These are phyloP conservation scores for Bombus balteatus DNA, from an alignment of 1,140 invertebrate species.

Conservation along the genomic window DNA sequence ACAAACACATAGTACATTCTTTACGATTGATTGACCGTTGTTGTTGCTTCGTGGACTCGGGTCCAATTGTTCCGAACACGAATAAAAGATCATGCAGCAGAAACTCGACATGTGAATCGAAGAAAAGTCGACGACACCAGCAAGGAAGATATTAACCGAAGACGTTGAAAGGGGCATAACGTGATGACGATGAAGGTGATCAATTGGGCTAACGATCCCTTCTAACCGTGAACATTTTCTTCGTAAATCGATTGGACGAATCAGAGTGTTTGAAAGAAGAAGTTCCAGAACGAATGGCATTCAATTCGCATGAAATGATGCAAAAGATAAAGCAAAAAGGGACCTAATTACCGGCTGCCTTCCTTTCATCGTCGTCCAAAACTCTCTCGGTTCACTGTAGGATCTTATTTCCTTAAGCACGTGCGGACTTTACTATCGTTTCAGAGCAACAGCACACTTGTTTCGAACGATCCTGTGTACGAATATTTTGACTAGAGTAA, in stretches of 20 bases:
- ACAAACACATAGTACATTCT: neutral
- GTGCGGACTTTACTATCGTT: neutral
- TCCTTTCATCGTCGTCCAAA: slow-evolving; percentile 17
- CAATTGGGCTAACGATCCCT: neutral
- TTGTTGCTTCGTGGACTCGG: neutral
- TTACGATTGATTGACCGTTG: slow-evolving; percentile 6
- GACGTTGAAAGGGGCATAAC: neutral
- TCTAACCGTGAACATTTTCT: neutral
- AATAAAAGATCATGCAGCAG: neutral
- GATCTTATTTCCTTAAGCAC: neutral
- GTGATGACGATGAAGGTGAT: too few species aligned
- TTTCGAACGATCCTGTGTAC: neutral
- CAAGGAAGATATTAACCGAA: neutral
- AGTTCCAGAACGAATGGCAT: neutral
- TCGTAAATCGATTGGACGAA: neutral
- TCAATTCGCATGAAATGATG: neutral
- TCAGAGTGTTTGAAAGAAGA: neutral
- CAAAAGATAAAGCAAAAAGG: neutral
- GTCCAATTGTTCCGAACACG: neutral
- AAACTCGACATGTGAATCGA: neutral
- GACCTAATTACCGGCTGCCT: slow-evolving; percentile 46
- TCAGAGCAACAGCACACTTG: neutral
- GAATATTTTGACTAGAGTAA: neutral
- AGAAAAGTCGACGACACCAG: neutral
- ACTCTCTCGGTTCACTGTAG: slow-evolving; percentile 11